These are phyloP conservation scores for Carpatolechia fugitivella DNA, from an alignment of 2,888 invertebrate species.

Conservation along the genomic window DNA sequence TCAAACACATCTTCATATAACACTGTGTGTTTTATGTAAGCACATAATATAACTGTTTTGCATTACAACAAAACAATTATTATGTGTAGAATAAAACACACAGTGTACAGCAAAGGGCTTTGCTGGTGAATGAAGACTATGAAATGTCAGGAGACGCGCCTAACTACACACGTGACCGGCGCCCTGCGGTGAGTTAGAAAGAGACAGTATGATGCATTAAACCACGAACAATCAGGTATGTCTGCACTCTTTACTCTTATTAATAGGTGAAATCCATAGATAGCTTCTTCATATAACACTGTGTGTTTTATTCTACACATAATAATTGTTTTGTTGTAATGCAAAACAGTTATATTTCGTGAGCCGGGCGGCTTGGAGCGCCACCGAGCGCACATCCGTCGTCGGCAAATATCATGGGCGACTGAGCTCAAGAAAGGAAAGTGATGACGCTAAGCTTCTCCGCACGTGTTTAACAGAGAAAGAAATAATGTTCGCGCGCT, in stretches of 20 bases:
- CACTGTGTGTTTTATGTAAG: not conserved
- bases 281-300: conserved; percentile 2
- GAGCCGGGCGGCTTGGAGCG: no score
- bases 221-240: not conserved
- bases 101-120: not conserved
- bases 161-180: not conserved
- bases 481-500: no score
- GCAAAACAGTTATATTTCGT: no score
- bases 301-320: not conserved
- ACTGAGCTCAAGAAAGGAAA: no score
- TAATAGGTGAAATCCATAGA: not conserved
- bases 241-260: not conserved
- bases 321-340: not conserved
- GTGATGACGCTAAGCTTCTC: no score
- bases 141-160: not conserved
- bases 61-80: not conserved
- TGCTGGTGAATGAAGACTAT: not conserved
- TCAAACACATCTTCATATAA: not conserved
- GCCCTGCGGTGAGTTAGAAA: not conserved
- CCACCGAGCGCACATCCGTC: no score
- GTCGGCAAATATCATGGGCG: no score
- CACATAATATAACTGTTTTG: conserved; percentile 1
- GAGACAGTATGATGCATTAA: not conserved
- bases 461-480: no score
- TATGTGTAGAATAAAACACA: not conserved